These are phyloP conservation scores for Cardinalis cardinalis DNA, from an alignment of 2,113 vertebrate genomes.

Conservation along the genomic window DNA sequence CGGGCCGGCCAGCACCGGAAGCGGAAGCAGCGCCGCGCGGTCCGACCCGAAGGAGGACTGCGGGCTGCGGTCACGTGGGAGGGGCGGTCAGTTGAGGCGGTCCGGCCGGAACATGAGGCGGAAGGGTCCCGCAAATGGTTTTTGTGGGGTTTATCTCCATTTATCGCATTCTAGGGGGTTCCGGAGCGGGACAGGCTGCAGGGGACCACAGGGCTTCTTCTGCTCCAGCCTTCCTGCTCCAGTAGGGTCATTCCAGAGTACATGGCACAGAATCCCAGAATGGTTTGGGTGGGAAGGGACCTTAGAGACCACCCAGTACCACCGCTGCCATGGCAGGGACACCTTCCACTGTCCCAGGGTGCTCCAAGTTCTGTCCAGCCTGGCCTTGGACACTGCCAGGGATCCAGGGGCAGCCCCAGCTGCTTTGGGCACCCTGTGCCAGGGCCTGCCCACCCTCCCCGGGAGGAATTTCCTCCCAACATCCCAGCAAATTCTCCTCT, in stretches of 20 bases:
- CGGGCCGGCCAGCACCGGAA: neutral
- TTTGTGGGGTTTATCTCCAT: neutral
- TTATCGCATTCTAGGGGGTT: no score
- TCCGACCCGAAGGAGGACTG: neutral
- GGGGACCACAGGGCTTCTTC: no score
- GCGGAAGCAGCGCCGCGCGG: fast-evolving
- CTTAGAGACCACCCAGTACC: neutral
- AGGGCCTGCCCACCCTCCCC: fast-evolving
- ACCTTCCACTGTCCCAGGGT: fast-evolving
- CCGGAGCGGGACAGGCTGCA: no score
- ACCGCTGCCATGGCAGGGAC: neutral
- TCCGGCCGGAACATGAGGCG: fast-evolving
- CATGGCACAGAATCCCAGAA: neutral
- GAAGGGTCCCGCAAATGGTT: fast-evolving
- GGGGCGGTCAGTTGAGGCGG: fast-evolving
- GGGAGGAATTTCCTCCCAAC: neutral
- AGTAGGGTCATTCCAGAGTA: neutral
- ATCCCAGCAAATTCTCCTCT: neutral
- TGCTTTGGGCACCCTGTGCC: neutral
- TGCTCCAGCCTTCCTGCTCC: neutral
- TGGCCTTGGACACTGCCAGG: neutral
- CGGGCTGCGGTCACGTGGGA: neutral
- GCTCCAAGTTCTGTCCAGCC: neutral
- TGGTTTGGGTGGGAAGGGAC: neutral
- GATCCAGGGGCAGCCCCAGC: neutral